These are phyloP conservation scores for Morelia viridis DNA, from an alignment of 2,797 vertebrate genomes.

Conservation along the genomic window DNA sequence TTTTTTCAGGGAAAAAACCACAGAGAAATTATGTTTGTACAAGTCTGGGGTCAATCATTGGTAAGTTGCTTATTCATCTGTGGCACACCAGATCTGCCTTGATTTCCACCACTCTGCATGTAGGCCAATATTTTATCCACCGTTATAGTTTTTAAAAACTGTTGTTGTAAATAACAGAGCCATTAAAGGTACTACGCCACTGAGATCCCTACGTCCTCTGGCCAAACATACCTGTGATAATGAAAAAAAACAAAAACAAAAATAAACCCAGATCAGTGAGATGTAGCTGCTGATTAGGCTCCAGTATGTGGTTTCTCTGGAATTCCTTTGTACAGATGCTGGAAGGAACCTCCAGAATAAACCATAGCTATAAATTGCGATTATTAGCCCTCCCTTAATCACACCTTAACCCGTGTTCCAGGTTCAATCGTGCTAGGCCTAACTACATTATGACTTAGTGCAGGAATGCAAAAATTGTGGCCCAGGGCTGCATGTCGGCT, in stretches of 20 bases:
- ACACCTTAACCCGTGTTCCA: neutral
- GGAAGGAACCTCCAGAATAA: neutral
- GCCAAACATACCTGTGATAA: neutral
- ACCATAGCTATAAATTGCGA: neutral
- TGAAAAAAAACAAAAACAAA: accelerated
- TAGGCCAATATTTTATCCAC: neutral
- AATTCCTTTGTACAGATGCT: neutral
- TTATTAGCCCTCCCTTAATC: neutral
- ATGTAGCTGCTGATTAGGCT: neutral
- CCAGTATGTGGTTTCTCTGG: neutral
- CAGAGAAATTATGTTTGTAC: neutral
- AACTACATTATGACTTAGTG: neutral
- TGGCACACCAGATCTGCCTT: neutral
- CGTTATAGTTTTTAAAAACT: neutral
- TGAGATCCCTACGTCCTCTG: neutral
- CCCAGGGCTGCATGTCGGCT: neutral
- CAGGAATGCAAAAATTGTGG: neutral
- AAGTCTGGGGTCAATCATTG: neutral
- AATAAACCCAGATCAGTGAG: neutral
- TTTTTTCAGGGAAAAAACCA: neutral
- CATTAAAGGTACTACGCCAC: neutral
- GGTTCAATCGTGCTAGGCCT: neutral
- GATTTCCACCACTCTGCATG: neutral
- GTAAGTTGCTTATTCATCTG: neutral
- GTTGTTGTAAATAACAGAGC: neutral